phyloP scores from a whole-genome alignment of 2,113 vertebrate species.

The Cathartes aura region DNA sequence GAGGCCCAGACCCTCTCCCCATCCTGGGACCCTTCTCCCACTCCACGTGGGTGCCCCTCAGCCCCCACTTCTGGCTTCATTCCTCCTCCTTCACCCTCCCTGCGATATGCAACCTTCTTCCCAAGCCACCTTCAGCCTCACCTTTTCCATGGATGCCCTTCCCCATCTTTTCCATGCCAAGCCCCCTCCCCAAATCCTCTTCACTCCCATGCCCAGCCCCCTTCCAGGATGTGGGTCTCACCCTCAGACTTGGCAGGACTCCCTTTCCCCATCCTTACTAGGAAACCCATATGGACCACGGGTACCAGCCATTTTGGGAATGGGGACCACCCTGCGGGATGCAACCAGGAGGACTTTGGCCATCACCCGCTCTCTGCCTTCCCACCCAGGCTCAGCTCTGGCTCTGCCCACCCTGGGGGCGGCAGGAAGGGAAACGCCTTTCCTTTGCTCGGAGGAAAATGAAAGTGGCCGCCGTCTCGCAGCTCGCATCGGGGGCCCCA shows the following conservation, averaged over 20 bases:
- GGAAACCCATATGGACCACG: accelerated
- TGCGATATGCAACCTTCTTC: no score
- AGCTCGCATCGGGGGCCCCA: accelerated
- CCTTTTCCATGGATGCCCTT: neutral
- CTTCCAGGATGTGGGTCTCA: no score
- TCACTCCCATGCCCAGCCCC: neutral
- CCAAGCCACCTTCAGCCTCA: neutral
- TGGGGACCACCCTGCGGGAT: neutral
- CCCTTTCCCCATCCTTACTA: neutral
- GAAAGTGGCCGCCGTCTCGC: neutral
- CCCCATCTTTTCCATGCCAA: neutral
- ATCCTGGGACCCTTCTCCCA: neutral
- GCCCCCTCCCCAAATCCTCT: neutral
- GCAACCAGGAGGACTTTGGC: neutral
- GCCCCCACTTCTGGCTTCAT: neutral
- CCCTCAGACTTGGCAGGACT: no score
- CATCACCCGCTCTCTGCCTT: accelerated
- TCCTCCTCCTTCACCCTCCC: neutral
- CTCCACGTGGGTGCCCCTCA: neutral
- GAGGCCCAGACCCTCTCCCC: neutral
- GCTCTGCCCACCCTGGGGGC: neutral
- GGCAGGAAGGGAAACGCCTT: neutral
- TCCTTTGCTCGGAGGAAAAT: accelerated
- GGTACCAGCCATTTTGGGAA: accelerated
- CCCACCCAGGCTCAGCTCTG: neutral